Percentiles rank a stretch among this genome's conserved stretches.
These are phyloP conservation scores for Cylas formicarius DNA, from an alignment of 1,140 invertebrate genomes.

Conservation along the genomic window DNA sequence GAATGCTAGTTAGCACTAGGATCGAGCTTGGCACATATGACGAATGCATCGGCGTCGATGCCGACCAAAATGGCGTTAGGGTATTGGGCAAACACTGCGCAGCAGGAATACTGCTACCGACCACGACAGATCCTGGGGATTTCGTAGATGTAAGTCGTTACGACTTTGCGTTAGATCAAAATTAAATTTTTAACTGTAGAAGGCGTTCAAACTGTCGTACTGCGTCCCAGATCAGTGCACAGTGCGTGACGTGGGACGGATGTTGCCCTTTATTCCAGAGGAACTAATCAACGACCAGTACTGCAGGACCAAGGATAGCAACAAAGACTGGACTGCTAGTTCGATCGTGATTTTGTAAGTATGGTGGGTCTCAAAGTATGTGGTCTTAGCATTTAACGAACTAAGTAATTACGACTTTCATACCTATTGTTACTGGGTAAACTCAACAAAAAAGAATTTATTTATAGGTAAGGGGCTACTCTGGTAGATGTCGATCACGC, in stretches of 20 bases:
- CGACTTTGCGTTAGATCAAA: no score
- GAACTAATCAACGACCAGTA: constrained; percentile 12
- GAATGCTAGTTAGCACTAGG: constrained; percentile 12
- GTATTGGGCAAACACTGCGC: constrained; percentile 24
- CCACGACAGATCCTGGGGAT: constrained; percentile 4
- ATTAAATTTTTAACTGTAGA: constrained; percentile 2
- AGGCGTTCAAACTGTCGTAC: constrained; percentile 9
- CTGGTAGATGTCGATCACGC: no score
- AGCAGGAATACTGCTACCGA: constrained; percentile 14
- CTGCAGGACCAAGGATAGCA: constrained; percentile 17
- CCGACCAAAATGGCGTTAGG: constrained; percentile 4
- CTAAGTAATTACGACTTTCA: no score
- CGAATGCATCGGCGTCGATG: constrained; percentile 24
- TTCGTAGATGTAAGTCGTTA: constrained; percentile 10
- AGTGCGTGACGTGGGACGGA: constrained; percentile 8
- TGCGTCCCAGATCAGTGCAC: constrained; percentile 18
- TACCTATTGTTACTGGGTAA: no score
- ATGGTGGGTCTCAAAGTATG: no score
- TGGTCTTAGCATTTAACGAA: no score
- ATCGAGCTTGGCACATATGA: constrained; percentile 23
- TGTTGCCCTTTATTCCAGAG: constrained; percentile 1
- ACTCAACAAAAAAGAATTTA: no score
- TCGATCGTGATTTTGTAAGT: constrained; percentile 11
- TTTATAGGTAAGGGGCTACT: no score
- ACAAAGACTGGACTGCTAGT: constrained; percentile 1